Percentiles rank a stretch among this genome's conserved stretches.
phyloP scores from a whole-genome alignment of 2,888 invertebrate genomes.

The Molanna angustata region DNA sequence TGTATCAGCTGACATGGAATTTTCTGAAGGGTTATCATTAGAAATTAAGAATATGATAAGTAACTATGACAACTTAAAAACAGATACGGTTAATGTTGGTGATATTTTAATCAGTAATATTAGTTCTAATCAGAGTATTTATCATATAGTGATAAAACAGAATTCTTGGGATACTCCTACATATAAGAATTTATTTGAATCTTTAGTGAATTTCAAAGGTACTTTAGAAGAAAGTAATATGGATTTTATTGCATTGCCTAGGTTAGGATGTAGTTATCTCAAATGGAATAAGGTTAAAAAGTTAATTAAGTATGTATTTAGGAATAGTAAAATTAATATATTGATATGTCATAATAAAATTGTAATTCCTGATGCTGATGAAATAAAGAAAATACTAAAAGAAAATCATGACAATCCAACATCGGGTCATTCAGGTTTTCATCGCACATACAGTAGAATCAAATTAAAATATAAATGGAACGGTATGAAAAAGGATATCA shows the following conservation, averaged over 20 bases:
- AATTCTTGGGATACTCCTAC: conserved; percentile 32
- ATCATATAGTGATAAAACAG: conserved; percentile 21
- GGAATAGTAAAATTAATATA: not conserved
- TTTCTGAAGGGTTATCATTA: not conserved
- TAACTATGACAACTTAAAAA: not conserved
- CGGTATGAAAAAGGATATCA: conserved; percentile 24
- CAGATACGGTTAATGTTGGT: not conserved
- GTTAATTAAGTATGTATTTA: conserved; percentile 1
- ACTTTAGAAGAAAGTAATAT: conserved; percentile 23
- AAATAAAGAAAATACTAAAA: not conserved
- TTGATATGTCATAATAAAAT: conserved; percentile 1
- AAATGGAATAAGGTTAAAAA: conserved; percentile 5
- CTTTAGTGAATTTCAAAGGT: conserved; percentile 20
- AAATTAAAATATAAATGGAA: conserved; percentile 22
- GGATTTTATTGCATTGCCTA: conserved; percentile 20
- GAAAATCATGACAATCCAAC: conserved; percentile 3
- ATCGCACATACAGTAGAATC: conserved; percentile 21
- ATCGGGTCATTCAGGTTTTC: conserved; percentile 21
- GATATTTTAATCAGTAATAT: not conserved
- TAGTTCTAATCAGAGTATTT: not conserved
- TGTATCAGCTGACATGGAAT: conserved; percentile 11
- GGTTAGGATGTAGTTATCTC: not conserved
- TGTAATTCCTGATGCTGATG: not conserved
- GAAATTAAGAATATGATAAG: conserved; percentile 3
- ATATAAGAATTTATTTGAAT: conserved; percentile 34